A percentile compares a stretch with the other conserved stretches of the same genome.
Conservation (phyloP, 2,888 invertebrate genomes). For the Embidobia sp. region DNA sequence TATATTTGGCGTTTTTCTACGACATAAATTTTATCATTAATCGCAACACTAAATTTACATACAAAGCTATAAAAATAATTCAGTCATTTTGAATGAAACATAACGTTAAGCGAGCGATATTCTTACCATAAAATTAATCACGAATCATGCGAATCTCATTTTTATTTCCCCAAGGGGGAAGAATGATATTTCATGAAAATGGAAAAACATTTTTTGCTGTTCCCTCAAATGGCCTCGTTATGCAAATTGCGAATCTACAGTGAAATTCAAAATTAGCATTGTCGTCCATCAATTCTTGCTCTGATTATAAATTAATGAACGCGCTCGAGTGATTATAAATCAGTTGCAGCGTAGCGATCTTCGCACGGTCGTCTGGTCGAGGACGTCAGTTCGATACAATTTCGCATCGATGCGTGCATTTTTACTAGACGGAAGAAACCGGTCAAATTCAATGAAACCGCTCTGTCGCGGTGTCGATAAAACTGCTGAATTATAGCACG, state of each 20-base stretch:
- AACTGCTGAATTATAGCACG: constrained; percentile 65
- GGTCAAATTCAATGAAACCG: constrained; percentile 67
- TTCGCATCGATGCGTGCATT: constrained; percentile 60
- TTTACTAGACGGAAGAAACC: constrained; percentile 60
- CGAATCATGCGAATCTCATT: constrained; percentile 6
- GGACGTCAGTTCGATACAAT: constrained; percentile 55
- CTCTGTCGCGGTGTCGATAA: constrained; percentile 64
- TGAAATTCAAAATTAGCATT: constrained; percentile 38
- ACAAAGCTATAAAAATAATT: constrained; percentile 27
- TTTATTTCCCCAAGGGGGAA: background rate
- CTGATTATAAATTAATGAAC: constrained; percentile 55
- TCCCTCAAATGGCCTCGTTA: constrained; percentile 13
- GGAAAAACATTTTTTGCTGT: constrained; percentile 23
- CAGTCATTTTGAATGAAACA: constrained; percentile 23
- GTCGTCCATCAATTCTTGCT: constrained; percentile 58
- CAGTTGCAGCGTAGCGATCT: constrained; percentile 35
- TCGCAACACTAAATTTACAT: constrained; percentile 31
- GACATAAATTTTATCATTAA: constrained; percentile 8
- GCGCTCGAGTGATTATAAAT: constrained; percentile 53
- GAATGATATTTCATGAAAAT: constrained; percentile 49
- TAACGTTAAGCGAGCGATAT: constrained; percentile 11
- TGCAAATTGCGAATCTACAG: constrained; percentile 35
- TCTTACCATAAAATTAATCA: constrained; percentile 35
- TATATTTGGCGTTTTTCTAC: too few species aligned
- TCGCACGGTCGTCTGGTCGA: constrained; percentile 40